phyloP scores from a whole-genome alignment of 2,113 vertebrate genomes.

The Isurus oxyrinchus region DNA sequence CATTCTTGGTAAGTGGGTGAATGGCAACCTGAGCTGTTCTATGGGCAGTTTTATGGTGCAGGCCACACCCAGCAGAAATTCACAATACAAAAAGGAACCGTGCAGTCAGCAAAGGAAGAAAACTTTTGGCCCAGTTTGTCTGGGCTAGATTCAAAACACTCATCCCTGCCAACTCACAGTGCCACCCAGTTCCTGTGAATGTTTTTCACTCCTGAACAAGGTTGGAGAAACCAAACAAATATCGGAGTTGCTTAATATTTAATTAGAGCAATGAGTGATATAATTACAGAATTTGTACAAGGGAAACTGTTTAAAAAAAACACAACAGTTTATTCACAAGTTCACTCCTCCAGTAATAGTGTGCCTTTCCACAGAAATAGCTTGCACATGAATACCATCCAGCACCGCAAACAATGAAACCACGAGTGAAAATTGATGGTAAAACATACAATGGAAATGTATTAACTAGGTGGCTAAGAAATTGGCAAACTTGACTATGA shows the following conservation, averaged over 20 bases:
- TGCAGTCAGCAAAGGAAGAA: not conserved
- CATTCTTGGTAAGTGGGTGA: not conserved
- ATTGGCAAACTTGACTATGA: not conserved
- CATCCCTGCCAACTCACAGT: not conserved
- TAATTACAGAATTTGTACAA: not conserved
- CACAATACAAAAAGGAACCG: not conserved
- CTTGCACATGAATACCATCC: not conserved
- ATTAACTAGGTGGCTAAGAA: not conserved
- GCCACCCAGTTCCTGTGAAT: not conserved
- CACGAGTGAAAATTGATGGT: not conserved
- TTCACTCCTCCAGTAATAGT: not conserved
- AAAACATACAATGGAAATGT: not conserved
- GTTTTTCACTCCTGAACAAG: not conserved
- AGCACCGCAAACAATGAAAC: not conserved
- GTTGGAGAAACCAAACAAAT: not conserved
- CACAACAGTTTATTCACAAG: not conserved
- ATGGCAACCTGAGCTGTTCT: not conserved
- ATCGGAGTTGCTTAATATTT: not conserved
- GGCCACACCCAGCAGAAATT: not conserved
- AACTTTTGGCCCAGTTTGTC: not conserved
- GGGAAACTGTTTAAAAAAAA: not conserved
- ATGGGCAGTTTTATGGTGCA: not conserved
- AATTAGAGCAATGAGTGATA: not conserved
- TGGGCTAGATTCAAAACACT: not conserved
- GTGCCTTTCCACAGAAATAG: not conserved